phyloP scores from a whole-genome alignment of 1,140 invertebrate species.

The Scylla paramamosain region DNA sequence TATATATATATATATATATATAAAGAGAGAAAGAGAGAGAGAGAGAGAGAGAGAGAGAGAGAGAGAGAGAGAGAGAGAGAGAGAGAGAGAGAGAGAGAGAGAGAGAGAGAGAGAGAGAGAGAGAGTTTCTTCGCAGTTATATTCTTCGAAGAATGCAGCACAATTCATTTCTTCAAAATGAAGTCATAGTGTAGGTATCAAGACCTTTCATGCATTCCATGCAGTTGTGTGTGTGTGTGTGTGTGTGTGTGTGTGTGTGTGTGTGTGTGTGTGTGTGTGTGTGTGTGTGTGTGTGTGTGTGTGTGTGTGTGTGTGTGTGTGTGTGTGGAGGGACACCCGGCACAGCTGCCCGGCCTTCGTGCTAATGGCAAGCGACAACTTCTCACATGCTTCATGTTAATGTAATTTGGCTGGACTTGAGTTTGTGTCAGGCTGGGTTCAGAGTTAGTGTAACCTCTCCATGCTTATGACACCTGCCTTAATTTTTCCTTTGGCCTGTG shows the following conservation, averaged over 20 bases:
- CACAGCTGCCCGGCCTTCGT: conserved; percentile 7
- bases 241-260: conserved; percentile 1
- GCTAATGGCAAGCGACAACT: conserved; percentile 12
- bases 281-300: conserved; percentile 12
- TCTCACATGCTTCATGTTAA: conserved; percentile 23
- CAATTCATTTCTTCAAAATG: not conserved
- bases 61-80: not conserved
- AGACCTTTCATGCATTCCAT: not conserved
- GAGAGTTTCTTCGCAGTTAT: too few relatives aligned
- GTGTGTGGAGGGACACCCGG: not conserved
- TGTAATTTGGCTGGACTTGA: conserved; percentile 22
- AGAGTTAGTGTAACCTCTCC: conserved; percentile 21
- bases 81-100: not conserved
- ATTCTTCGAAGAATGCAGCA: not conserved
- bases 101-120: too few relatives aligned
- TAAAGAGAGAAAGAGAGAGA: conserved; percentile 37
- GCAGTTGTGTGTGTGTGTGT: not conserved
- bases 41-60: conserved; percentile 38
- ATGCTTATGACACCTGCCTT: conserved; percentile 10
- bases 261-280: conserved; percentile 2
- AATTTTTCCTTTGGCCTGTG: not conserved
- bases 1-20: conserved; percentile 4
- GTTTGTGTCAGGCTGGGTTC: conserved; percentile 7
- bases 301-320: conserved; percentile 9
- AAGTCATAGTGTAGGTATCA: not conserved